Conservation (phyloP, 92 coral and sea anemone species). For the Virgularia gustaviana region DNA sequence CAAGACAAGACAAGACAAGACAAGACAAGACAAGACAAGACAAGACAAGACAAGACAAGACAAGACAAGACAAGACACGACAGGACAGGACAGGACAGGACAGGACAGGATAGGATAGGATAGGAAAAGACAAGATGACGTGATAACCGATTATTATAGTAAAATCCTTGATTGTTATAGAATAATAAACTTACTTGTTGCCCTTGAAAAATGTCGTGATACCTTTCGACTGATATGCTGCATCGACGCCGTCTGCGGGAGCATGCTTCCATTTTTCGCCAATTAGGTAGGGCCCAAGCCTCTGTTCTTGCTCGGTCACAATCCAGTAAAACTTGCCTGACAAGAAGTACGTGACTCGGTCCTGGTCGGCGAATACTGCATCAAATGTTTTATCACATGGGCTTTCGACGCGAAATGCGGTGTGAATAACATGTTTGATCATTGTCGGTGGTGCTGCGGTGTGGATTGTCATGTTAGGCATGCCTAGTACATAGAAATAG, state of each 20-base stretch:
- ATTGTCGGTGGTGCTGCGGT: constrained; percentile 2
- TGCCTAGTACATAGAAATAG: no score
- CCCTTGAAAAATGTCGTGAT: constrained; percentile 75
- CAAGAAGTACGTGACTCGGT: constrained; percentile 46
- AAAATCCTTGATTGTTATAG: no score
- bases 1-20: background rate
- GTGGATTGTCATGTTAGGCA: background rate
- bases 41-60: no score
- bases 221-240: constrained; percentile 76
- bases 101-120: no score
- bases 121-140: no score
- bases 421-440: background rate
- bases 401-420: constrained; percentile 6
- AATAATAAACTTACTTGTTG: constrained; percentile 2
- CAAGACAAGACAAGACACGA: no score
- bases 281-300: constrained; percentile 35
- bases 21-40: no score
- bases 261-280: constrained; percentile 57
- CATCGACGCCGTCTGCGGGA: constrained; percentile 60
- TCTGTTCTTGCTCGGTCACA: constrained; percentile 2
- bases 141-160: background rate
- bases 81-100: no score
- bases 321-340: constrained; percentile 44
- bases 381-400: constrained; percentile 22
- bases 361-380: constrained; percentile 47